Base-by-base conservation (phyloP, 2,888 invertebrate genomes). In the Microplitis manilae region DNA sequence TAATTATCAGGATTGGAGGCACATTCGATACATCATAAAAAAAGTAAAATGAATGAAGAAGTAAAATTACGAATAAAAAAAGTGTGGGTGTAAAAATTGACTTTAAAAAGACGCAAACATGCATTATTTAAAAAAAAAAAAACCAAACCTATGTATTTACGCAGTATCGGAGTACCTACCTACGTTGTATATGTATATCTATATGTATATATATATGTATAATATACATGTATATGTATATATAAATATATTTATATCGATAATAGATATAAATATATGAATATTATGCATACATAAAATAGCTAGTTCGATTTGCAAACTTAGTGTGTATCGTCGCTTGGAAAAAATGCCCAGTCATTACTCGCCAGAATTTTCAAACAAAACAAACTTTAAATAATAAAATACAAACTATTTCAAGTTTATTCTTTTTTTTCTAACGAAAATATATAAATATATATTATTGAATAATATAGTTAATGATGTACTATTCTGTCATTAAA, bases 261-360 rank as follows among this genome's bases (percentile, higher is more conserved):
- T 30, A 30, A 4, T 30, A 4, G 30, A 30, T 30, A 30, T 30
- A 30, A 87, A 88, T 85, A 87, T 82, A 85, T 85, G 86, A 84
- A 85, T 83, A 87, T 84, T 81, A 84, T 83, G 84, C 80, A 83
- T 83, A 84, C 83, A 83, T 82, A 30, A 82, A 82, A 85, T 87
- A 87, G 86, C 84, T 88, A 89, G 88, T 88, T 87, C 86, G 87
- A 87, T 88, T 88, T 87, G 86, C 88, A 88, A 85, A 89, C 85
- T 87, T 89, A 89, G 88, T 89, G 87, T 88, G 86, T 88, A 89
- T 84, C 83, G 86, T 88, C 88, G 89, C 89, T 89, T 89, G 85
- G 85, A 30, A 87, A 69, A 80, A 88, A 88, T 87, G 86, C 88
- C 88, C 87, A 87, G 86, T 88, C 88, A 89, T 89, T 88, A 89